phyloP scores from a whole-genome alignment of 2,113 vertebrate species.

The Ptilonorhynchus violaceus region DNA sequence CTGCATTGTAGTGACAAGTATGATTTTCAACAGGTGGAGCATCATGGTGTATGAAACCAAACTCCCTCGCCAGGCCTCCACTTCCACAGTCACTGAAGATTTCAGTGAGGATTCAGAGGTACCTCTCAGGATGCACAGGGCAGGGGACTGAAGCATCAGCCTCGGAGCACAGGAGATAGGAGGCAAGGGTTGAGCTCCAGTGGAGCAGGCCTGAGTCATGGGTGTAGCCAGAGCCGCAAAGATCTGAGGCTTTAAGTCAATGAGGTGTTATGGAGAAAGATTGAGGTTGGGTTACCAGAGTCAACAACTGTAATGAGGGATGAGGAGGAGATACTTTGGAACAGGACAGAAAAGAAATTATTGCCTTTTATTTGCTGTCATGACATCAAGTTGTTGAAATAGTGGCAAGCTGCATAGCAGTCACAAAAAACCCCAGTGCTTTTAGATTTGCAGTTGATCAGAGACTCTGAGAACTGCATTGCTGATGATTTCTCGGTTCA shows the following conservation, averaged over 20 bases:
- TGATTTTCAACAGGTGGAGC: constrained; percentile 84
- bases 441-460: background rate
- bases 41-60: constrained; percentile 98
- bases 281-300: background rate
- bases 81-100: constrained; percentile 84
- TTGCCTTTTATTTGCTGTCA: background rate
- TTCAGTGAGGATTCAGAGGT: constrained; percentile 94
- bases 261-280: background rate
- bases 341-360: background rate
- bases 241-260: background rate
- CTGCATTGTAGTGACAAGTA: background rate
- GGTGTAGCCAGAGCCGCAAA: background rate
- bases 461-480: background rate
- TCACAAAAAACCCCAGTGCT: background rate
- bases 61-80: constrained; percentile 84
- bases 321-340: background rate
- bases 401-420: background rate
- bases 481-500: background rate
- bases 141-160: background rate
- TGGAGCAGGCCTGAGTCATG: background rate
- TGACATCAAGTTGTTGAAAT: background rate
- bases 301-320: background rate
- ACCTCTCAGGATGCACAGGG: background rate
- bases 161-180: background rate
- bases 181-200: background rate